Evolutionary conservation across 2,888 invertebrate genomes (phyloP).

Genomic region (Drosophila quinaria): DNA sequence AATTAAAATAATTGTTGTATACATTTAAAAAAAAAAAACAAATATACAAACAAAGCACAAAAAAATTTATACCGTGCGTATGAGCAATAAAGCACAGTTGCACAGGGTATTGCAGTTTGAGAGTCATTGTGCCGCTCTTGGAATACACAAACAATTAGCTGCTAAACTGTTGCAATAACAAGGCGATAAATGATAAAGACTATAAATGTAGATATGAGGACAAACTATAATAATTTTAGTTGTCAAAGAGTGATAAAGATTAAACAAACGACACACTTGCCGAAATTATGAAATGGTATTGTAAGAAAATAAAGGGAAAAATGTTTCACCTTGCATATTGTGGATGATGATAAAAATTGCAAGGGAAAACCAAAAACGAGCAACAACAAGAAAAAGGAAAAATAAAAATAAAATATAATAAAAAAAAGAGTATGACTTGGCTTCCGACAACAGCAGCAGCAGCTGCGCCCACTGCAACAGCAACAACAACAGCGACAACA

Average conservation of each 20-base stretch:
- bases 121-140: constrained; percentile 14
- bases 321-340: constrained; percentile 59
- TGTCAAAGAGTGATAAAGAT: constrained; percentile 22
- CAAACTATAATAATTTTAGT: constrained; percentile 11
- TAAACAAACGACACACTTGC: constrained; percentile 38
- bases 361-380: constrained; percentile 22
- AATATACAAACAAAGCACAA: not conserved
- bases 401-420: constrained; percentile 60
- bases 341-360: constrained; percentile 39
- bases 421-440: constrained; percentile 63
- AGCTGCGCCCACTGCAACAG: constrained; percentile 36
- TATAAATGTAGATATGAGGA: constrained; percentile 4
- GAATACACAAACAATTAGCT: constrained; percentile 29
- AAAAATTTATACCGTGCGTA: not conserved
- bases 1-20: not conserved
- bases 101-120: constrained; percentile 12
- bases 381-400: constrained; percentile 17
- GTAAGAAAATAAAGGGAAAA: constrained; percentile 28
- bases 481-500: constrained; percentile 31
- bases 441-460: constrained; percentile 66
- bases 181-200: constrained; percentile 21
- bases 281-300: constrained; percentile 42
- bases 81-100: not conserved
- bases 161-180: constrained; percentile 28
- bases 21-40: not conserved